Base-by-base conservation (phyloP, 2,888 invertebrate genomes). In the Phragmatobia fuliginosa region DNA sequence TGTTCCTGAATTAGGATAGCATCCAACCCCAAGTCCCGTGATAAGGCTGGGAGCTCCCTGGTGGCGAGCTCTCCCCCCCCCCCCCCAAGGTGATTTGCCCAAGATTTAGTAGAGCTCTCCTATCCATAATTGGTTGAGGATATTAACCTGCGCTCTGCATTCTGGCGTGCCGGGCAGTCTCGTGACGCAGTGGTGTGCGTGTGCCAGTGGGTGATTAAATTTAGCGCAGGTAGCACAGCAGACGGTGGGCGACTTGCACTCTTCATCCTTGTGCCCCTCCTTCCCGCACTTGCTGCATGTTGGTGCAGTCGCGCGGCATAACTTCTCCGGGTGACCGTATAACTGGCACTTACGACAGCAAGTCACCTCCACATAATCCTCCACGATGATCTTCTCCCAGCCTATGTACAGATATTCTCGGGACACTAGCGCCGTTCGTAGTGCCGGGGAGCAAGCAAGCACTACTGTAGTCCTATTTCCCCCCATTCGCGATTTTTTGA, bases 261-360 rank as follows among this genome's bases (percentile, higher is more conserved):
- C 71, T 0, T 45, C 66, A 0, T 45, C 8, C 0, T 58, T 21
- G 66, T 85, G 84, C 0, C 84, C 83, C 0, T n/a, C 7, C 0
- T 61, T 74, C 0, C 84, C 84, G 14, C 86, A 84, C 0, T 62
- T 68, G 0, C 75, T 70, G 33, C 86, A 86, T 0, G 62, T 73
- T 0, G 1, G 5, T 0, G 58, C 67, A 1, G 33, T 7, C 0
- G 80, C 49, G 0, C 74, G n/a, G 52, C 85, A 87, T 18, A 69
- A 74, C 1, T 81, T 80, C 18, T 82, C 86, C 0, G 85, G 85
- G 75, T 88, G 85, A 0, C 87, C 87, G 32, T 85, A 87, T 1
- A 75, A 75, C 28, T 88, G 87, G 62, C 88, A 88, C 10, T 76
- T 83, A 0, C 7, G 52, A 71, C 85, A 86, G 75, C 85, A 83